Conservation (phyloP, 2,888 invertebrate genomes). For the Ariolimax columbianus region DNA sequence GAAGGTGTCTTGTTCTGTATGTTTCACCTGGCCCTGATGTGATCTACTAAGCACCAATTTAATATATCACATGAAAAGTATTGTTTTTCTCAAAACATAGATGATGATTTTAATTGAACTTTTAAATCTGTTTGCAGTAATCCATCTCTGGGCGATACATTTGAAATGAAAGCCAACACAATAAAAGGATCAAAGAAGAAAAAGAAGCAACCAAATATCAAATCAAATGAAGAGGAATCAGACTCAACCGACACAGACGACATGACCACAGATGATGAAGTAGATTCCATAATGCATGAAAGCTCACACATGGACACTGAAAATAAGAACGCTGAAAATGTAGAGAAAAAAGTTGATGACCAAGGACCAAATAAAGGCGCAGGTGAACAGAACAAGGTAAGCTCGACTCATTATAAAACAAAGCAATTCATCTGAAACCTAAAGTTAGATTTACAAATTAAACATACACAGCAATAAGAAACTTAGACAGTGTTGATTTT, state of each 20-base stretch:
- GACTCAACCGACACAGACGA: slow-evolving; percentile 70
- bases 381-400: background rate
- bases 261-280: slow-evolving; percentile 72
- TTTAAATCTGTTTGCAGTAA: slow-evolving; percentile 18
- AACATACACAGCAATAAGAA: no score
- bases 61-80: no score
- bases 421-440: no score
- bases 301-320: background rate
- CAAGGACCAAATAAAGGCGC: slow-evolving; percentile 53
- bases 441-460: no score
- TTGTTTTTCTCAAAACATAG: no score
- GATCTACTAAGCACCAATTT: no score
- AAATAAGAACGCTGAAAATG: background rate
- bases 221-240: slow-evolving; percentile 56
- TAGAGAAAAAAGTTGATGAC: slow-evolving; percentile 35
- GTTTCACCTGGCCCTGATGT: no score
- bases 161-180: slow-evolving; percentile 50
- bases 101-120: no score
- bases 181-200: slow-evolving; percentile 58
- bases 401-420: background rate
- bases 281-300: slow-evolving; percentile 56
- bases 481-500: no score
- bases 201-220: slow-evolving; percentile 37
- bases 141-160: slow-evolving; percentile 29
- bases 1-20: no score